Conservation (phyloP, 1,140 invertebrate species). For the Vanessa tameamea region DNA sequence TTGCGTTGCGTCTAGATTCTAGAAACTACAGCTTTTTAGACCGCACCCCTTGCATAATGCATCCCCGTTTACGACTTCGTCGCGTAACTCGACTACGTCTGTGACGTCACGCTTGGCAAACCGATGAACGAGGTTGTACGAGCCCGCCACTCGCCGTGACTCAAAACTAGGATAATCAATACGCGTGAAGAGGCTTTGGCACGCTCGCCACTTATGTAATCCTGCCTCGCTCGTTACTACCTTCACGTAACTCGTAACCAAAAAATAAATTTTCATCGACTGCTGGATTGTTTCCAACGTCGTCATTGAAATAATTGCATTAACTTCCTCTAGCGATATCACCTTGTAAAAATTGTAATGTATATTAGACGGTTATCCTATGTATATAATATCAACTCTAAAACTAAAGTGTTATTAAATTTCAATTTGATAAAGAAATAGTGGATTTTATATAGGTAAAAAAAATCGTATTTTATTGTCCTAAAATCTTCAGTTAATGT, state of each 20-base stretch:
- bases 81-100: conserved; percentile 19
- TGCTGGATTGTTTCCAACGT: conserved; percentile 14
- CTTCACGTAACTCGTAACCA: neutral
- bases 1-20: neutral
- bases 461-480: too few species aligned
- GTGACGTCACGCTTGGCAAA: conserved; percentile 39
- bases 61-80: conserved; percentile 32
- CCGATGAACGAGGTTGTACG: conserved; percentile 17
- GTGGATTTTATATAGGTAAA: too few species aligned
- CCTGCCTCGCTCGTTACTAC: conserved; percentile 5
- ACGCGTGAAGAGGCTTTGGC: conserved; percentile 20
- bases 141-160: conserved; percentile 22
- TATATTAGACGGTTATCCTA: too few species aligned
- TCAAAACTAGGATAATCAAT: conserved; percentile 39
- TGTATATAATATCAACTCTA: too few species aligned
- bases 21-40: neutral
- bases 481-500: too few species aligned
- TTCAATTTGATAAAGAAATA: too few species aligned
- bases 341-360: too few species aligned
- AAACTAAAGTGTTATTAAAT: too few species aligned
- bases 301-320: neutral
- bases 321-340: neutral
- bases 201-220: conserved; percentile 16
- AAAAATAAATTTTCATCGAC: neutral
- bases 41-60: conserved; percentile 28